These are phyloP conservation scores for Spheniscus mendiculus DNA, from an alignment of 2,113 vertebrate species.

Conservation along the genomic window DNA sequence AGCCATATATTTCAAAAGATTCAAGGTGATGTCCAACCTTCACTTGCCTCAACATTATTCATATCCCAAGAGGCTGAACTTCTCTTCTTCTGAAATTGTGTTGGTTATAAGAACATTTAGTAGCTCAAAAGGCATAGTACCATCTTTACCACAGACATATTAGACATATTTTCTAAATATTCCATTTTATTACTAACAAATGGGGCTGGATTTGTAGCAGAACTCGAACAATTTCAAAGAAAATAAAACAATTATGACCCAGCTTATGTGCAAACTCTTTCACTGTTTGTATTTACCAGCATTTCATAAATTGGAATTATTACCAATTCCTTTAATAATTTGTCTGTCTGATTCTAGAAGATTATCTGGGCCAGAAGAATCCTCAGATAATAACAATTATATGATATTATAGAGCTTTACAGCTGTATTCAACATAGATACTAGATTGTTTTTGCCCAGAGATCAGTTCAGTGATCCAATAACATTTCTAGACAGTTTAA, in stretches of 20 bases:
- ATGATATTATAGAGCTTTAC: neutral
- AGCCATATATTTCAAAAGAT: neutral
- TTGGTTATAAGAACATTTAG: neutral
- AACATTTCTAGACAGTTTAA: neutral
- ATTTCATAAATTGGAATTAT: neutral
- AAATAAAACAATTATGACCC: neutral
- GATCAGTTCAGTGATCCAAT: neutral
- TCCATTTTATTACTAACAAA: neutral
- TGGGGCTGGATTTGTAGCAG: neutral
- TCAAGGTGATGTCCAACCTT: neutral
- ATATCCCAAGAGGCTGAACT: neutral
- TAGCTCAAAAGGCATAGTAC: neutral
- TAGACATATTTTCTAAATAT: neutral
- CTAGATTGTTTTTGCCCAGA: neutral
- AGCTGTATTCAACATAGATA: neutral
- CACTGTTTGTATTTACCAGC: neutral
- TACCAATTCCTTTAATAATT: neutral
- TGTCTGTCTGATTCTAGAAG: neutral
- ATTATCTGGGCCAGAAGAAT: neutral
- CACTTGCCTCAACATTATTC: neutral
- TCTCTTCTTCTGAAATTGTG: neutral
- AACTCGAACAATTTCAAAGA: neutral
- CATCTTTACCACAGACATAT: neutral
- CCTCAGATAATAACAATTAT: neutral
- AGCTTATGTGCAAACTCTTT: neutral